Evolutionary conservation across 2,888 invertebrate genomes (phyloP).

Genomic region (Polyommatus iphigenia): DNA sequence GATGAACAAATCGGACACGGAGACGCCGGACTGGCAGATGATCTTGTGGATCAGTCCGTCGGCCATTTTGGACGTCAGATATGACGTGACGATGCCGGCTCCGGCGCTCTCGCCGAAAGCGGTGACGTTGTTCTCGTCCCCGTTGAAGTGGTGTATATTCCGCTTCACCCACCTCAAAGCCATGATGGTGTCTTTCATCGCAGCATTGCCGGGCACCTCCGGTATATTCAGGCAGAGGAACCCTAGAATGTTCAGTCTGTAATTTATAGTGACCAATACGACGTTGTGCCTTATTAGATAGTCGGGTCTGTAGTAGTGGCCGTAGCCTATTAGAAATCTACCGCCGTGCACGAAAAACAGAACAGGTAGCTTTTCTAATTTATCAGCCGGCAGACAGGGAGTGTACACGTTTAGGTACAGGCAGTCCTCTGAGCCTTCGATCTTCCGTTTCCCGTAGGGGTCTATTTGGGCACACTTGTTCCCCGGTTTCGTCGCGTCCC

Average conservation of each 20-base stretch:
- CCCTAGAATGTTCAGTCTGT: slow-evolving; percentile 63
- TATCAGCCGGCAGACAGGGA: slow-evolving; percentile 70
- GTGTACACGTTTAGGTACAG: slow-evolving; percentile 85
- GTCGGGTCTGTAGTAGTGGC: slow-evolving; percentile 70
- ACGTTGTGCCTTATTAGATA: slow-evolving; percentile 61
- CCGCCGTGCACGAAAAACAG: slow-evolving; percentile 81
- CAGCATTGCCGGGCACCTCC: slow-evolving; percentile 68
- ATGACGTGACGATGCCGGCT: slow-evolving; percentile 51
- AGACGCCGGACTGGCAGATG: slow-evolving; percentile 60
- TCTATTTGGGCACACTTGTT: slow-evolving; percentile 69
- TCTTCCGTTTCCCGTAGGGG: slow-evolving; percentile 56
- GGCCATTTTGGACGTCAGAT: slow-evolving; percentile 58
- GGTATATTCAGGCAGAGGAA: slow-evolving; percentile 62
- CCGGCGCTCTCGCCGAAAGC: slow-evolving; percentile 70
- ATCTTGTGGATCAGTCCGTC: slow-evolving; percentile 58
- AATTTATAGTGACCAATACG: slow-evolving; percentile 66
- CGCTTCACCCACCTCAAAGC: slow-evolving; percentile 65
- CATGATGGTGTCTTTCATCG: slow-evolving; percentile 61
- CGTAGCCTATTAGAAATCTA: slow-evolving; percentile 75
- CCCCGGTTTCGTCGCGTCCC: slow-evolving; percentile 66
- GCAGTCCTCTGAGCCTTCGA: slow-evolving; percentile 83
- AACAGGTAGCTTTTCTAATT: slow-evolving; percentile 66
- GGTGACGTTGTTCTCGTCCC: slow-evolving; percentile 59
- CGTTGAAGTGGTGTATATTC: slow-evolving; percentile 63
- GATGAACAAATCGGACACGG: slow-evolving; percentile 57